These are phyloP conservation scores for Tokudaia muenninki DNA, from an alignment of 2,797 vertebrate species.

Conservation along the genomic window DNA sequence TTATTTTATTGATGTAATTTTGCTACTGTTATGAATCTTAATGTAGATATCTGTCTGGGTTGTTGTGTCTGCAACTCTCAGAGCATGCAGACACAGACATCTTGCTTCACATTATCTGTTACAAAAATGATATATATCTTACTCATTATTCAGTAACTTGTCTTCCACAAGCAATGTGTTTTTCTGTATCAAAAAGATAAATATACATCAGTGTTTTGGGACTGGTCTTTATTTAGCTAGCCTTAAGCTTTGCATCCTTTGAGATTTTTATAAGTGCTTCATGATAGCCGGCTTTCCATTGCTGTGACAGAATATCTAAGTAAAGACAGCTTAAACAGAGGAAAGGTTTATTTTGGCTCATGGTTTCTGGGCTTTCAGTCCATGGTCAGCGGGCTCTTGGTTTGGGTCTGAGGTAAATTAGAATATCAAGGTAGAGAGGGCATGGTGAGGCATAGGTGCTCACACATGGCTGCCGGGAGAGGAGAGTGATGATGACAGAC, in stretches of 20 bases:
- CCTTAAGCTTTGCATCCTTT: slow-evolving; percentile 33
- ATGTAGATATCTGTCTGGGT: neutral
- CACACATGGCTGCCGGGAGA: neutral
- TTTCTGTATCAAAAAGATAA: slow-evolving; percentile 39
- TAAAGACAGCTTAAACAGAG: neutral
- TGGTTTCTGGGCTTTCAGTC: neutral
- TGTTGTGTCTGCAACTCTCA: neutral
- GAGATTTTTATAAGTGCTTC: slow-evolving; percentile 29
- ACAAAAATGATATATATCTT: neutral
- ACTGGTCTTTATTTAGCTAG: slow-evolving; percentile 49
- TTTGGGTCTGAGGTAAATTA: neutral
- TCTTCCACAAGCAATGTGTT: neutral
- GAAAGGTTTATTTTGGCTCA: neutral
- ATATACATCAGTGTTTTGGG: slow-evolving; percentile 20
- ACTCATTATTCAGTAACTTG: neutral
- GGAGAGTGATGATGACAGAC: neutral
- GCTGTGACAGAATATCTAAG: neutral
- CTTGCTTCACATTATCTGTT: neutral
- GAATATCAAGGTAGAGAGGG: neutral
- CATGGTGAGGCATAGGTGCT: neutral
- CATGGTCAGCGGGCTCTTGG: neutral
- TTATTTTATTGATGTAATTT: neutral
- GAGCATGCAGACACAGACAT: neutral
- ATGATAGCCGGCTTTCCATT: neutral
- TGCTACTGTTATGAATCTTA: neutral